Percentiles rank a stretch among this genome's conserved stretches.
Conservation (phyloP, 2,888 invertebrate species). For the Troilus luridus region DNA sequence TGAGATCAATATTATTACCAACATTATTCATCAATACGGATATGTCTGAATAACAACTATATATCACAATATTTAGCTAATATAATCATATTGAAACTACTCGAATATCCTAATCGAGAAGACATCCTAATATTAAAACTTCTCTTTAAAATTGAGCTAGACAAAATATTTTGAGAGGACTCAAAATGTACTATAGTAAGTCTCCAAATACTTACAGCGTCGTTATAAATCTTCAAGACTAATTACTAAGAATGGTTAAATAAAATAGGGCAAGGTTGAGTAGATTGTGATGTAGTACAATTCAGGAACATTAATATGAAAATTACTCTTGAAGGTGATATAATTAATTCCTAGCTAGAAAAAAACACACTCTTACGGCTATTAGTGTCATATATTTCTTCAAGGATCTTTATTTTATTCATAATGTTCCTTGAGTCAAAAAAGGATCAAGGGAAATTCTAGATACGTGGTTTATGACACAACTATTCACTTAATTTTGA, state of each 20-base stretch:
- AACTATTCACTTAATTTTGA: conserved; percentile 84
- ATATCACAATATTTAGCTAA: conserved; percentile 41
- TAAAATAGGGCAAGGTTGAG: background rate
- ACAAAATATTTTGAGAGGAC: background rate
- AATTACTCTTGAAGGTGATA: conserved; percentile 18
- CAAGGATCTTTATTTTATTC: background rate
- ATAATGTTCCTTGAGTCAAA: background rate
- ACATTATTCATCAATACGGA: conserved; percentile 20
- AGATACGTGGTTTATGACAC: background rate
- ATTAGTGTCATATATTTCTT: background rate
- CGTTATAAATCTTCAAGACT: background rate
- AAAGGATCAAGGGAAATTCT: background rate
- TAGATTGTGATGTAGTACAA: background rate
- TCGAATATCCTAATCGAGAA: conserved; percentile 21
- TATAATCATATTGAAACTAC: conserved; percentile 6
- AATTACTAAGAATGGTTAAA: background rate
- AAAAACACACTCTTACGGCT: background rate
- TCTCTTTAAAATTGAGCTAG: conserved; percentile 26
- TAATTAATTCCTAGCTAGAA: background rate
- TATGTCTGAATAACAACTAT: conserved; percentile 27
- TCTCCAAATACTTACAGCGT: background rate
- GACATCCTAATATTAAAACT: conserved; percentile 40
- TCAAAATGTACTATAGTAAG: background rate
- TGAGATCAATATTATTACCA: conserved; percentile 25
- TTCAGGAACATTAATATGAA: background rate